These are phyloP conservation scores for Brachionus angularis DNA, from an alignment of 1,140 invertebrate species.

Conservation along the genomic window DNA sequence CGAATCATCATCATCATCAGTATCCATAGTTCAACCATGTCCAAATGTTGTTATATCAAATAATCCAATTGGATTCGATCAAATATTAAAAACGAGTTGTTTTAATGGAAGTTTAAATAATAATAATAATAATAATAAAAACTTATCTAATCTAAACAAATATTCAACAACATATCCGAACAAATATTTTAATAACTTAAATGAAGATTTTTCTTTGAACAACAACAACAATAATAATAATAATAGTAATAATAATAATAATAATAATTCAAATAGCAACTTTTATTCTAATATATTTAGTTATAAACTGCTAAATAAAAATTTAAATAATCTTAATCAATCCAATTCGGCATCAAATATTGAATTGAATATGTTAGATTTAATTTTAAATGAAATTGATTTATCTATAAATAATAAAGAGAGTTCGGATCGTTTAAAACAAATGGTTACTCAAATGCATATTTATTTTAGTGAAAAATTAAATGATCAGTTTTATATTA, in stretches of 20 bases:
- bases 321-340: too few relatives aligned
- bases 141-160: too few relatives aligned
- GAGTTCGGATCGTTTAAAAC: slow-evolving; percentile 8
- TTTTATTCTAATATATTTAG: too few relatives aligned
- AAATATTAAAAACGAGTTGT: too few relatives aligned
- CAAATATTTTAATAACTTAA: not conserved
- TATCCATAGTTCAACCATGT: not conserved
- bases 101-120: too few relatives aligned
- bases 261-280: too few relatives aligned
- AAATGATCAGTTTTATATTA: not conserved
- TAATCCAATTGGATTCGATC: not conserved
- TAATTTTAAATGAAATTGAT: slow-evolving; percentile 30
- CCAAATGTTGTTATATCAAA: slow-evolving; percentile 23
- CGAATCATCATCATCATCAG: not conserved
- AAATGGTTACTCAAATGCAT: slow-evolving; percentile 40
- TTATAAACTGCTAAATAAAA: too few relatives aligned
- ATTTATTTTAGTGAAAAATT: not conserved
- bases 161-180: not conserved
- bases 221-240: not conserved
- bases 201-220: not conserved
- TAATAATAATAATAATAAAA: too few relatives aligned
- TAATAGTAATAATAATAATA: not conserved
- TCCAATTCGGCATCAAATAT: not conserved
- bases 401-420: not conserved
- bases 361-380: slow-evolving; percentile 10